phyloP scores from a whole-genome alignment of 2,797 vertebrate genomes.

The Astyanax mexicanus region DNA sequence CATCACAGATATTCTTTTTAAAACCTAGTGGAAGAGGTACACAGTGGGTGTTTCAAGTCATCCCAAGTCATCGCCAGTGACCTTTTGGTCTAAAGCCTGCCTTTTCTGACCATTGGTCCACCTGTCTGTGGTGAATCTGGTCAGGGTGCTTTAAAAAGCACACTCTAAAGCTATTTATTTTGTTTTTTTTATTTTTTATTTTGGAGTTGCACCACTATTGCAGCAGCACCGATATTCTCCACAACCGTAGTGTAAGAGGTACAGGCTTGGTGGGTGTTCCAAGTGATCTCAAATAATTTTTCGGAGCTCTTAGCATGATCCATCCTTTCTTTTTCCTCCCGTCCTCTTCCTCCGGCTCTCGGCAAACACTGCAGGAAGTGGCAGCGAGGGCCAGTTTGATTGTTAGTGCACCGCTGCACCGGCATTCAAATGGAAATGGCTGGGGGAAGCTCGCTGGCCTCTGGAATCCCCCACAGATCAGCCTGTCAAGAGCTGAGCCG shows the following conservation, averaged over 20 bases:
- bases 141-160: too few relatives aligned
- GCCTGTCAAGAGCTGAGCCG: slow-evolving; percentile 47
- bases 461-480: slow-evolving; percentile 53
- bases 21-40: too few relatives aligned
- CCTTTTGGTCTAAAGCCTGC: too few relatives aligned
- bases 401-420: slow-evolving; percentile 11
- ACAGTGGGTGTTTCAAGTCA: too few relatives aligned
- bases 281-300: slow-evolving; percentile 13
- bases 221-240: neutral
- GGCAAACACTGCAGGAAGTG: slow-evolving; percentile 36
- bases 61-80: too few relatives aligned
- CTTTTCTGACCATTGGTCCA: too few relatives aligned
- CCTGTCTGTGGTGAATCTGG: too few relatives aligned
- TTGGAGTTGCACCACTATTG: too few relatives aligned
- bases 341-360: slow-evolving; percentile 10
- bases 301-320: neutral
- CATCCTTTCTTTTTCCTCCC: neutral
- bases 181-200: too few relatives aligned
- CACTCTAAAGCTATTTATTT: too few relatives aligned
- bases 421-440: slow-evolving; percentile 53
- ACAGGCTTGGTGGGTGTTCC: slow-evolving; percentile 22
- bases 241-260: neutral
- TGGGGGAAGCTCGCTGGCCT: slow-evolving; percentile 31
- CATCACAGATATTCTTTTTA: too few relatives aligned
- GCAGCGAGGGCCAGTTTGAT: slow-evolving; percentile 21